Evolutionary conservation across 2,797 vertebrate genomes (phyloP).

Genomic region (Sarcophilus harrisii): DNA sequence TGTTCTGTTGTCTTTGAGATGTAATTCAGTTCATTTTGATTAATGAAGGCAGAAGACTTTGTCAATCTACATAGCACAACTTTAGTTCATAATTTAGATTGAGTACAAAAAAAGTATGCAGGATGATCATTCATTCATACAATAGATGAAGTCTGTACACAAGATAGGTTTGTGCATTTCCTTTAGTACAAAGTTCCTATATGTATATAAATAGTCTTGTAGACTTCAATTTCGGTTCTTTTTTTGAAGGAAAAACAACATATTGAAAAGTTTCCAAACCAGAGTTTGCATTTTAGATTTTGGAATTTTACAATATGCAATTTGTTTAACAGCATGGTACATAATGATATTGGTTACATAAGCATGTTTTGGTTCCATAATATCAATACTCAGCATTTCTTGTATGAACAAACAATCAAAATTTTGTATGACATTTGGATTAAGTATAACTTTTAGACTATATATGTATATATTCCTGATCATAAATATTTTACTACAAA

Average conservation of each 20-base stretch:
- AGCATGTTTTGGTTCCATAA: constrained; percentile 80
- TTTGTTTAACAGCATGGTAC: constrained; percentile 82
- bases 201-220: constrained; percentile 59
- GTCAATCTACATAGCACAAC: not conserved
- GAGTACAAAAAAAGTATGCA: not conserved
- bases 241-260: constrained; percentile 66
- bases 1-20: constrained; percentile 19
- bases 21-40: not conserved
- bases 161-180: not conserved
- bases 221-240: constrained; percentile 61
- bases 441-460: constrained; percentile 56
- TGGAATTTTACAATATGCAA: constrained; percentile 77
- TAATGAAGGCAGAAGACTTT: not conserved
- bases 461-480: constrained; percentile 29
- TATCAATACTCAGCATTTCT: constrained; percentile 77
- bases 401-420: constrained; percentile 72
- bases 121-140: not conserved
- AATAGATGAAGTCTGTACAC: not conserved
- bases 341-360: constrained; percentile 81
- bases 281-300: constrained; percentile 74
- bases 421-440: constrained; percentile 67
- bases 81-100: not conserved
- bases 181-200: constrained; percentile 21
- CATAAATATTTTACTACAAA: not conserved
- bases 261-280: constrained; percentile 68